phyloP scores from a whole-genome alignment of 2,113 vertebrate species.

The Typhlomys cinereus region DNA sequence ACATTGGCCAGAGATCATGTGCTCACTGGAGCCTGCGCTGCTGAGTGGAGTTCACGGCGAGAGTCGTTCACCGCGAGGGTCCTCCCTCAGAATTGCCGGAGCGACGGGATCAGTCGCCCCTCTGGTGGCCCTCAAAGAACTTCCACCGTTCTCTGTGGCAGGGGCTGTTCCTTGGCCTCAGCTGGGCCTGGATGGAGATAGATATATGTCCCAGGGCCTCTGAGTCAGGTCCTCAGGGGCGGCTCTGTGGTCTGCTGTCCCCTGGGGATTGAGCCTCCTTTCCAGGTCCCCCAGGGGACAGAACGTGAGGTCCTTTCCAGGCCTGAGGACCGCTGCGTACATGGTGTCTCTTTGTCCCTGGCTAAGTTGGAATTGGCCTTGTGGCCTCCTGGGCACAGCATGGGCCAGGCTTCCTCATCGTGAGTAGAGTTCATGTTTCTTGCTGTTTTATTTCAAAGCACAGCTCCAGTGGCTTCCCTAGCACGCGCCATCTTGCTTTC shows the following conservation, averaged over 20 bases:
- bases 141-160: fast-evolving
- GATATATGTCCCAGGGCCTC: fast-evolving
- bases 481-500: background rate
- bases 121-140: no score
- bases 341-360: no score
- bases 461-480: background rate
- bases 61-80: background rate
- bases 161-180: background rate
- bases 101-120: fast-evolving
- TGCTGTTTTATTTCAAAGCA: background rate
- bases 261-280: fast-evolving
- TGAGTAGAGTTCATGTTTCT: background rate
- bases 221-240: fast-evolving
- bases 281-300: no score
- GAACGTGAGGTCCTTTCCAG: fast-evolving
- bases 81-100: background rate
- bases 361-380: fast-evolving
- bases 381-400: background rate
- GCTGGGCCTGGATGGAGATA: background rate
- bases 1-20: background rate
- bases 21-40: no score
- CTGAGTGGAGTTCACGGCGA: fast-evolving
- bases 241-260: no score
- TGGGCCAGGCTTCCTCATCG: no score
- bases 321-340: background rate